Conservation (phyloP, 2,113 vertebrate genomes). For the Oncorhynchus tshawytscha region DNA sequence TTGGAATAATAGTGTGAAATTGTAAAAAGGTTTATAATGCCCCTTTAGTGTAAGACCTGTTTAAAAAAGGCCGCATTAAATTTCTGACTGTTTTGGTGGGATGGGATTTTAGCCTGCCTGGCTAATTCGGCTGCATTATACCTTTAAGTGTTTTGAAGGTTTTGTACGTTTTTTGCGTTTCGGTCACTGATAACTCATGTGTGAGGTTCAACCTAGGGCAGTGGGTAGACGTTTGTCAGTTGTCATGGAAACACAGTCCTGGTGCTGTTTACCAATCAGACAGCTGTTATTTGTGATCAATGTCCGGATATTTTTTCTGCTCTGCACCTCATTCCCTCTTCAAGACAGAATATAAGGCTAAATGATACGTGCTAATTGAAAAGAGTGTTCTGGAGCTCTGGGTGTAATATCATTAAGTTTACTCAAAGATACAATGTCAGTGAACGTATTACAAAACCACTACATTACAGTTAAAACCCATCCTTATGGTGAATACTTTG, state of each 20-base stretch:
- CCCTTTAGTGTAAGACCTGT: too few relatives aligned
- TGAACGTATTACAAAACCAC: too few relatives aligned
- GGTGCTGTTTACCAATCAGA: background rate
- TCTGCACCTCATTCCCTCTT: background rate
- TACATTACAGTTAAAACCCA: slow-evolving; percentile 3
- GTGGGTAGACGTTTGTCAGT: slow-evolving; percentile 21
- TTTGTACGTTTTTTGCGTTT: background rate
- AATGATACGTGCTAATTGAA: background rate
- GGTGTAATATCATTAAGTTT: too few relatives aligned
- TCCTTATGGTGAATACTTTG: slow-evolving; percentile 47
- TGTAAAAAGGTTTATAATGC: too few relatives aligned
- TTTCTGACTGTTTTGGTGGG: too few relatives aligned
- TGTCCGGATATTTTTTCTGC: background rate
- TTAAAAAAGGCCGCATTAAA: too few relatives aligned
- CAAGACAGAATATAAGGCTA: background rate
- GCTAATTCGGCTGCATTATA: too few relatives aligned
- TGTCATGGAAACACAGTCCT: slow-evolving; percentile 25
- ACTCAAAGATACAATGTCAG: too few relatives aligned
- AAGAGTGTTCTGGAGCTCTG: too few relatives aligned
- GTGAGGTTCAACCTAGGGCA: background rate
- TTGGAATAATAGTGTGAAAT: too few relatives aligned
- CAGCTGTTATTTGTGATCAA: background rate
- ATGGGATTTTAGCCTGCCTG: too few relatives aligned
- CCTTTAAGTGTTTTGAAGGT: too few relatives aligned
- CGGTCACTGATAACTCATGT: background rate